These are phyloP conservation scores for Dendrocincla fuliginosa DNA, from an alignment of 2,797 vertebrate genomes.

Conservation along the genomic window DNA sequence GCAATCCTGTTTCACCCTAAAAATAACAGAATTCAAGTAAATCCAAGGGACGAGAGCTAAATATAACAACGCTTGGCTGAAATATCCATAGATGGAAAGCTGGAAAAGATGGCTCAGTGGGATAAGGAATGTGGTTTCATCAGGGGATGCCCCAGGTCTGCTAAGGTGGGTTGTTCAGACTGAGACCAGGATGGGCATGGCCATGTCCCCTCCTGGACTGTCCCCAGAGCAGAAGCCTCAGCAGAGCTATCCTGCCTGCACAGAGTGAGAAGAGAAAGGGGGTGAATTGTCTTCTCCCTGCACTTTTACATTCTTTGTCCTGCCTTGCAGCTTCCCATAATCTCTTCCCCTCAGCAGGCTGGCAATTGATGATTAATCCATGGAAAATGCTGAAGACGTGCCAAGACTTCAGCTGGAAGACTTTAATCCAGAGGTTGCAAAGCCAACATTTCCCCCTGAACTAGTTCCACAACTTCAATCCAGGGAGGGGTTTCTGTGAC, in stretches of 20 bases:
- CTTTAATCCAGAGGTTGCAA: background rate
- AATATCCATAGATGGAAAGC: conserved; percentile 32
- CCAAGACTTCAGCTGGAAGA: background rate
- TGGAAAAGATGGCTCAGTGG: background rate
- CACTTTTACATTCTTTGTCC: background rate
- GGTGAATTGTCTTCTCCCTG: background rate
- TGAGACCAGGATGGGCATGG: background rate
- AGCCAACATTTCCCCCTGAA: background rate
- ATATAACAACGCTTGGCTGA: background rate
- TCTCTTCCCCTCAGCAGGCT: background rate
- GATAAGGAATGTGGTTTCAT: background rate
- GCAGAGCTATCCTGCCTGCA: background rate
- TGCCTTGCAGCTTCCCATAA: background rate
- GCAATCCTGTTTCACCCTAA: conserved; percentile 89
- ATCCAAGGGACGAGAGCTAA: conserved; percentile 15
- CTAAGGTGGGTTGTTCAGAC: background rate
- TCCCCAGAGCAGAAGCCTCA: background rate
- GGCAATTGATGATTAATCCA: conserved; percentile 34
- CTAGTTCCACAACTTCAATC: background rate
- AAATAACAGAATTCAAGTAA: conserved; percentile 51
- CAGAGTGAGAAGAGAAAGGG: background rate
- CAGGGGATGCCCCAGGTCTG: background rate
- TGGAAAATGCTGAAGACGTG: background rate
- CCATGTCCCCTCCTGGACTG: background rate
- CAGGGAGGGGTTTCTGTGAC: background rate